Evolutionary conservation across 2,888 invertebrate species (phyloP).

Genomic region (Melitaea athalia): DNA sequence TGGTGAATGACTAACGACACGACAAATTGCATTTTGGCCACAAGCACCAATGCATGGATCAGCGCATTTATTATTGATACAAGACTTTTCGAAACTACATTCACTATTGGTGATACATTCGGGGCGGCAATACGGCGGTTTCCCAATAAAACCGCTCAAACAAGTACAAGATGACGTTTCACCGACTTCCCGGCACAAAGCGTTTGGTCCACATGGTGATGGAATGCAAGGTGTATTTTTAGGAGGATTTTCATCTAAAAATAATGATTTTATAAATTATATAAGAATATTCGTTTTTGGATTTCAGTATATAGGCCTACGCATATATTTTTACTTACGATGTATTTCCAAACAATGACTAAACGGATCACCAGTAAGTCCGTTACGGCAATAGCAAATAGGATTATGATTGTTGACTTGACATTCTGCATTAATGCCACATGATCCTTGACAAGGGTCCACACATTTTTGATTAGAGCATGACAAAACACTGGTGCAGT

Average conservation of each 20-base stretch:
- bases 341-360: constrained; percentile 80
- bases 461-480: constrained; percentile 91
- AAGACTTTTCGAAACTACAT: constrained; percentile 88
- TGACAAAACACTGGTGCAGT: constrained; percentile 88
- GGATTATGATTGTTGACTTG: constrained; percentile 92
- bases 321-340: constrained; percentile 54
- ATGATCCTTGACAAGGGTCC: constrained; percentile 90
- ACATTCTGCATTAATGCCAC: constrained; percentile 90
- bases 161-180: constrained; percentile 87
- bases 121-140: constrained; percentile 89
- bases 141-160: constrained; percentile 86
- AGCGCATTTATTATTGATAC: constrained; percentile 89
- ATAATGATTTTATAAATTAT: constrained; percentile 3
- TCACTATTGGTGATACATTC: constrained; percentile 92
- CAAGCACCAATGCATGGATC: constrained; percentile 92
- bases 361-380: constrained; percentile 91
- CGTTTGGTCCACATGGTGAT: constrained; percentile 91
- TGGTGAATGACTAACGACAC: constrained; percentile 92
- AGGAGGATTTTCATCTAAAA: constrained; percentile 54
- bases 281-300: neutral
- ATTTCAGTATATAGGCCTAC: neutral
- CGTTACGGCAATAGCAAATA: constrained; percentile 89
- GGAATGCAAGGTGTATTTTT: constrained; percentile 83
- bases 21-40: constrained; percentile 88
- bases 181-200: constrained; percentile 83